Percentiles rank a stretch among this genome's conserved stretches.
Conservation (phyloP, 64 coral and sea anemone species). For the Actinia tenebrosa region DNA sequence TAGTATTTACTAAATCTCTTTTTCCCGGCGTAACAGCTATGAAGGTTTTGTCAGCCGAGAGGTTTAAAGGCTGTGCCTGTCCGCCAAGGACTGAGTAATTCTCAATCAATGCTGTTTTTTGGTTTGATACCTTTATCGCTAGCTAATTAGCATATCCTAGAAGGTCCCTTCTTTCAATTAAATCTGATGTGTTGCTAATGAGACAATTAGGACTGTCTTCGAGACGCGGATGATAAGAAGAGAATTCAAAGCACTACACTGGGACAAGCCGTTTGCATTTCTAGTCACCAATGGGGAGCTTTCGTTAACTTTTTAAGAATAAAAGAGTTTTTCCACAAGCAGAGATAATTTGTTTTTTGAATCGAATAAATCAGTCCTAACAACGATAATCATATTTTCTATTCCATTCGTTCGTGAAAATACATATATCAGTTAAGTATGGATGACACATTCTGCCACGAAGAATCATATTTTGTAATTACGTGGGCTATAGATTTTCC, state of each 20-base stretch:
- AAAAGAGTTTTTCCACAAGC: background rate
- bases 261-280: background rate
- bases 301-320: background rate
- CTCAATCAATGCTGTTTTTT: background rate
- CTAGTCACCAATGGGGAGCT: background rate
- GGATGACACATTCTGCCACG: background rate
- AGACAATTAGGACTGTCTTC: background rate
- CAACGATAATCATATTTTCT: background rate
- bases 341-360: background rate
- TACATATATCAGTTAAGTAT: background rate
- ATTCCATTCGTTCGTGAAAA: background rate
- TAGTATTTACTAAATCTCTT: background rate
- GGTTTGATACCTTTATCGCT: background rate
- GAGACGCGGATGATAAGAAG: background rate
- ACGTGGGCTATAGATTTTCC: too few relatives aligned
- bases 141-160: background rate
- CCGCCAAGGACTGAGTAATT: background rate
- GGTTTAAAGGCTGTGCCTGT: background rate
- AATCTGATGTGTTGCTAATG: conserved; percentile 7
- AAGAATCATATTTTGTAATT: background rate
- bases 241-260: conserved; percentile 11
- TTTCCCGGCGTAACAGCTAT: background rate
- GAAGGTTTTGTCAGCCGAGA: background rate
- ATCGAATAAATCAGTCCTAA: background rate
- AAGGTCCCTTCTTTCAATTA: background rate